These are phyloP conservation scores for Stenoptilia bipunctidactyla DNA, from an alignment of 2,888 invertebrate genomes.

Conservation along the genomic window DNA sequence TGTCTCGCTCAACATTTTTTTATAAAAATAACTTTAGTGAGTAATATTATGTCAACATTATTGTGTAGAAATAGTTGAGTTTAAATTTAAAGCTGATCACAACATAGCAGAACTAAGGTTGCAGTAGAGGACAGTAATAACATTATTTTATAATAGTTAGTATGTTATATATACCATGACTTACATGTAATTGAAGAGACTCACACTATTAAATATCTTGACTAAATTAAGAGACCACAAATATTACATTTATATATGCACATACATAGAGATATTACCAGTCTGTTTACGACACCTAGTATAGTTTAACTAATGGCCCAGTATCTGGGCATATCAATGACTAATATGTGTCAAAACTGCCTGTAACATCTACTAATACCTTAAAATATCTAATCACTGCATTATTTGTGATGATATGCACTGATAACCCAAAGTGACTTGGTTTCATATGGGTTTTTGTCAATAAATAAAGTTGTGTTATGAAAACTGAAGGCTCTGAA, in stretches of 20 bases:
- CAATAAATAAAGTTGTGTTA: slow-evolving; percentile 40
- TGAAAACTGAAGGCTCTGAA: slow-evolving; percentile 43
- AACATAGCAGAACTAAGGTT: slow-evolving; percentile 66
- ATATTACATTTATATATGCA: slow-evolving; percentile 67
- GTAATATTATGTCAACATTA: slow-evolving; percentile 44
- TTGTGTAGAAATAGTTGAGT: slow-evolving; percentile 62
- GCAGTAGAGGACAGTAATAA: slow-evolving; percentile 62
- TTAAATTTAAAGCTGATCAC: slow-evolving; percentile 66
- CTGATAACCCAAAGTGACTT: slow-evolving; percentile 61
- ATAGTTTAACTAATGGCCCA: slow-evolving; percentile 67
- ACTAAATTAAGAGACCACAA: slow-evolving; percentile 69
- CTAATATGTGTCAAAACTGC: slow-evolving; percentile 62
- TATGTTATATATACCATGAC: slow-evolving; percentile 49
- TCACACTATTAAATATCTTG: slow-evolving; percentile 69
- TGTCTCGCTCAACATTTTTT: slow-evolving; percentile 60
- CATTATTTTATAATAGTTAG: slow-evolving; percentile 47
- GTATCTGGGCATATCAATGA: slow-evolving; percentile 63
- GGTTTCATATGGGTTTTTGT: slow-evolving; percentile 39
- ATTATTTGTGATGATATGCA: slow-evolving; percentile 71
- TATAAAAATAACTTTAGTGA: slow-evolving; percentile 65
- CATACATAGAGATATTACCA: slow-evolving; percentile 67
- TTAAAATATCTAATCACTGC: slow-evolving; percentile 69
- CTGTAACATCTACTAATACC: slow-evolving; percentile 69
- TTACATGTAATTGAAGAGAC: slow-evolving; percentile 63
- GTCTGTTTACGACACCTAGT: slow-evolving; percentile 66